phyloP scores from a whole-genome alignment of 2,888 invertebrate species.

The Beris chalybata region DNA sequence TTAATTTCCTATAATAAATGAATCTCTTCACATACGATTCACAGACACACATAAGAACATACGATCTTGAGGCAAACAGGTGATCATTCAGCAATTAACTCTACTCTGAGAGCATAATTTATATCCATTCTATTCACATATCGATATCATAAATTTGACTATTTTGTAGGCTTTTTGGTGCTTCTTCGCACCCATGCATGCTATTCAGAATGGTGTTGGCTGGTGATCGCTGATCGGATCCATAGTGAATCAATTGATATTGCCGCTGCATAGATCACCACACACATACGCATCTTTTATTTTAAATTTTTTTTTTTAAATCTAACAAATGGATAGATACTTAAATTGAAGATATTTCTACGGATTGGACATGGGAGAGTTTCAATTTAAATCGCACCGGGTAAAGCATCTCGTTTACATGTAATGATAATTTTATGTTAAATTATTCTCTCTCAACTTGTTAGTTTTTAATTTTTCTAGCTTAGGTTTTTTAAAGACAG shows the following conservation, averaged over 20 bases:
- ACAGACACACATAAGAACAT: too few relatives aligned
- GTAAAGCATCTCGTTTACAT: slow-evolving; percentile 30
- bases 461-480: slow-evolving; percentile 32
- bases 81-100: slow-evolving; percentile 38
- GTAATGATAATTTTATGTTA: slow-evolving; percentile 39
- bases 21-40: too few relatives aligned
- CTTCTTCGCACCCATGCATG: slow-evolving; percentile 2
- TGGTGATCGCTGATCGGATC: background rate
- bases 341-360: background rate
- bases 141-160: slow-evolving; percentile 38
- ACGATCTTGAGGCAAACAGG: slow-evolving; percentile 24
- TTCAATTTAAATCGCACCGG: slow-evolving; percentile 8
- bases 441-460: slow-evolving; percentile 38
- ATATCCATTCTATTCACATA: slow-evolving; percentile 34
- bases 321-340: too few relatives aligned
- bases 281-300: too few relatives aligned
- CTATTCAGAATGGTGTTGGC: slow-evolving; percentile 3
- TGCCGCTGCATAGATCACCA: slow-evolving; percentile 32
- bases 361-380: slow-evolving; percentile 13
- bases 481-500: background rate
- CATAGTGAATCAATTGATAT: background rate
- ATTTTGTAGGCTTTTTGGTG: slow-evolving; percentile 15
- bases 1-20: too few relatives aligned
- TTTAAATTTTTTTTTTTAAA: too few relatives aligned
- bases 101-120: slow-evolving; percentile 37